A percentile compares a stretch with the other conserved stretches of the same genome.
Conservation (phyloP, 2,888 invertebrate genomes). For the Danaus chrysippus region DNA sequence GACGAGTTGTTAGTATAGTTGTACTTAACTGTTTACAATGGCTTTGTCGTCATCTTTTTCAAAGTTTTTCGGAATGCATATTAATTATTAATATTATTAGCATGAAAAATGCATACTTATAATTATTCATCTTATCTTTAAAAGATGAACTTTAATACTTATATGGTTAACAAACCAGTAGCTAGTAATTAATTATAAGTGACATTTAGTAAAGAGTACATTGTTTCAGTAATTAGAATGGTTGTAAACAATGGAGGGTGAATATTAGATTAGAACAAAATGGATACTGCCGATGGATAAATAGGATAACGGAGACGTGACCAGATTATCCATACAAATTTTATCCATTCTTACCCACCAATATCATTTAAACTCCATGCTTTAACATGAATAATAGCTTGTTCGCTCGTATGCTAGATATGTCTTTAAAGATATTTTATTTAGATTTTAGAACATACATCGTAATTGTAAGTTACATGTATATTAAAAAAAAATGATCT, state of each 20-base stretch:
- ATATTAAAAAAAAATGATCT: too few species aligned
- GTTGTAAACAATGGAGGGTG: slow-evolving; percentile 20
- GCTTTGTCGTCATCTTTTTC: background rate
- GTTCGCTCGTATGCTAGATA: too few species aligned
- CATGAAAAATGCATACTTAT: background rate
- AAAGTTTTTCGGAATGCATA: too few species aligned
- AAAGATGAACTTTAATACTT: slow-evolving; percentile 29
- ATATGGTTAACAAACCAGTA: slow-evolving; percentile 36
- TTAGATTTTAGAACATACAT: too few species aligned
- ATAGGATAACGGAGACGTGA: too few species aligned
- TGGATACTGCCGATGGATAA: background rate
- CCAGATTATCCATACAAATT: too few species aligned
- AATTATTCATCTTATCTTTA: slow-evolving; percentile 9
- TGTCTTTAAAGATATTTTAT: too few species aligned
- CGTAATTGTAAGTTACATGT: too few species aligned
- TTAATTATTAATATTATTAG: too few species aligned
- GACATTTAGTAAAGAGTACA: slow-evolving; percentile 31
- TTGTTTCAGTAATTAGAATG: slow-evolving; percentile 30
- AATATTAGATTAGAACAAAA: slow-evolving; percentile 16
- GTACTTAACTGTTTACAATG: slow-evolving; percentile 1
- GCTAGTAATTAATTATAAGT: slow-evolving; percentile 26
- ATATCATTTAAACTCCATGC: too few species aligned
- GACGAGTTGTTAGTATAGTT: slow-evolving; percentile 57
- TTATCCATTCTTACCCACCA: too few species aligned
- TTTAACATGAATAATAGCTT: too few species aligned